Conservation (phyloP, 2,888 invertebrate genomes). For the Muscina levida region DNA sequence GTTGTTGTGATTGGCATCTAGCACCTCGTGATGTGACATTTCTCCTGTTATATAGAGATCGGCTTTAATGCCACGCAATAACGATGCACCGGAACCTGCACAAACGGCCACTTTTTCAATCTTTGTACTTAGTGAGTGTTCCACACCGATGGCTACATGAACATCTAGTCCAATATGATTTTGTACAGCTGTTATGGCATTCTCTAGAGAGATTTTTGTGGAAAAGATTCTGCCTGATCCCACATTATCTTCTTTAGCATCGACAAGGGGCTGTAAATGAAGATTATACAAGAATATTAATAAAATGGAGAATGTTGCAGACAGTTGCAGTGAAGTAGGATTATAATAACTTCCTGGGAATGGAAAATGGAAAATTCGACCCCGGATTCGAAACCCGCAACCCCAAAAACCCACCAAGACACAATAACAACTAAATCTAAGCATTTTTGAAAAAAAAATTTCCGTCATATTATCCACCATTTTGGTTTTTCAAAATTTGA, state of each 20-base stretch:
- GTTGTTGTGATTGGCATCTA: slow-evolving; percentile 91
- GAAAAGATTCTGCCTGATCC: slow-evolving; percentile 83
- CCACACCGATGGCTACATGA: slow-evolving; percentile 85
- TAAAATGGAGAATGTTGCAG: no score
- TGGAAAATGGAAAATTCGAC: no score
- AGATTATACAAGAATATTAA: no score
- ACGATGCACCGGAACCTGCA: slow-evolving; percentile 92
- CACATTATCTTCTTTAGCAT: slow-evolving; percentile 60
- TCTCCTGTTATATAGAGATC: slow-evolving; percentile 94
- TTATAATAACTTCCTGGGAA: no score
- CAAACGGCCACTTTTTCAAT: slow-evolving; percentile 89
- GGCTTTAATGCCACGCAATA: slow-evolving; percentile 86
- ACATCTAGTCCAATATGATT: slow-evolving; percentile 86
- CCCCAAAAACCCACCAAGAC: no score
- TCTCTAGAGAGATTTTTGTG: slow-evolving; percentile 82
- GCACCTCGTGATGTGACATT: slow-evolving; percentile 96
- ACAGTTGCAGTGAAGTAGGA: no score
- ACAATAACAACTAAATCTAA: no score
- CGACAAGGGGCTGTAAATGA: slow-evolving; percentile 40
- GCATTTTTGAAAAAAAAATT: no score
- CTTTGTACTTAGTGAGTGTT: slow-evolving; percentile 78
- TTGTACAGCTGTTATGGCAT: slow-evolving; percentile 84
- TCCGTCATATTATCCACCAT: no score
- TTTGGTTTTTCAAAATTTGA: no score
- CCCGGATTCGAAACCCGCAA: no score